A percentile compares a stretch with the other conserved stretches of the same genome.
Evolutionary conservation across 2,113 vertebrate species (phyloP).

Genomic region (Chamaetylas fuelleborni): DNA sequence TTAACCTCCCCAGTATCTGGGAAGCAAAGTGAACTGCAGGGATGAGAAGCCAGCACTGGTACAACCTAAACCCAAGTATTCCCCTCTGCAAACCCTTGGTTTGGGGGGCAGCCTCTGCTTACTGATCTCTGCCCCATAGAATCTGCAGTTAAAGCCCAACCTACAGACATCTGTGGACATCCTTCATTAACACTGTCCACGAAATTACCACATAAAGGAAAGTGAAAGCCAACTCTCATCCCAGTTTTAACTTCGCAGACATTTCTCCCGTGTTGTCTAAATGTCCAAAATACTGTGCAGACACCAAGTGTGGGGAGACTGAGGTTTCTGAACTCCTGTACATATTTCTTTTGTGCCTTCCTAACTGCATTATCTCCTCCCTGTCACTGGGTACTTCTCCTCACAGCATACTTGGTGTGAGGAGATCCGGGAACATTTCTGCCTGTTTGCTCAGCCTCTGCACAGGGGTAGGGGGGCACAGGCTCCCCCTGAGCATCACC

Average conservation of each 20-base stretch:
- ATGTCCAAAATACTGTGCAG: background rate
- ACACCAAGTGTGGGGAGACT: background rate
- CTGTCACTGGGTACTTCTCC: background rate
- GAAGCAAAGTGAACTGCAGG: background rate
- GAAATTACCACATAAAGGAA: background rate
- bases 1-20: background rate
- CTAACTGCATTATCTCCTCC: background rate
- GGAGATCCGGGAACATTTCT: background rate
- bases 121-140: background rate
- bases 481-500: background rate
- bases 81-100: background rate
- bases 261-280: background rate
- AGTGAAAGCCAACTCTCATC: background rate
- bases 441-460: background rate
- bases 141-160: background rate
- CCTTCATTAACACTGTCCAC: accelerated
- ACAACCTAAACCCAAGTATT: background rate
- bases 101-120: background rate
- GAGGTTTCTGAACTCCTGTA: background rate
- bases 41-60: accelerated
- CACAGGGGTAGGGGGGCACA: accelerated
- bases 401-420: accelerated
- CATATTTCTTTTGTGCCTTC: background rate
- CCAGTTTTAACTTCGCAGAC: background rate
- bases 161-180: background rate